These are phyloP conservation scores for Astatotilapia flaviijosephi DNA, from an alignment of 2,113 vertebrate genomes.

Conservation along the genomic window DNA sequence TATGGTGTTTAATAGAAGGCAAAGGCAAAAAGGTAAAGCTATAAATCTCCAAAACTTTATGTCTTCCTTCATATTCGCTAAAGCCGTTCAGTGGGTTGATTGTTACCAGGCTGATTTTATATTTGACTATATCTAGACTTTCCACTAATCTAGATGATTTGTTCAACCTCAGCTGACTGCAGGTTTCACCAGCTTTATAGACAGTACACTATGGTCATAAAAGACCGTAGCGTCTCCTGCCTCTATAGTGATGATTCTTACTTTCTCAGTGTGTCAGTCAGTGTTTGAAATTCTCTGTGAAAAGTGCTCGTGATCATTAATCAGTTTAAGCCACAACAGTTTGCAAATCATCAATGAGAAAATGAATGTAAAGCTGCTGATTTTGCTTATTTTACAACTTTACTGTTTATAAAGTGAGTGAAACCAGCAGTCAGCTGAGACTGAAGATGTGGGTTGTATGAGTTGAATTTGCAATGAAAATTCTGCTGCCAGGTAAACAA, in stretches of 20 bases:
- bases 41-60: not conserved
- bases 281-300: not conserved
- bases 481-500: not conserved
- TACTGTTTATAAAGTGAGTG: not conserved
- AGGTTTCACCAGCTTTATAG: not conserved
- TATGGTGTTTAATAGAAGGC: rapidly evolving
- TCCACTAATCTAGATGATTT: not conserved
- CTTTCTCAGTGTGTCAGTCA: not conserved
- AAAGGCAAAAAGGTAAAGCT: not conserved
- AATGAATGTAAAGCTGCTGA: not conserved
- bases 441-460: not conserved
- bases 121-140: not conserved
- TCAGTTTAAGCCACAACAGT: not conserved
- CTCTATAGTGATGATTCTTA: rapidly evolving
- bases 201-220: not conserved
- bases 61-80: not conserved
- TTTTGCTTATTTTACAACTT: not conserved
- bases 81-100: not conserved
- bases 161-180: not conserved
- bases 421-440: not conserved
- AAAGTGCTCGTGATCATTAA: not conserved
- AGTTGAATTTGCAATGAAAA: rapidly evolving
- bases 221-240: not conserved
- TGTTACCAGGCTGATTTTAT: not conserved
- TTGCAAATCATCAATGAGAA: not conserved